Conservation (phyloP, 2,113 vertebrate genomes). For the Thamnophis sirtalis region DNA sequence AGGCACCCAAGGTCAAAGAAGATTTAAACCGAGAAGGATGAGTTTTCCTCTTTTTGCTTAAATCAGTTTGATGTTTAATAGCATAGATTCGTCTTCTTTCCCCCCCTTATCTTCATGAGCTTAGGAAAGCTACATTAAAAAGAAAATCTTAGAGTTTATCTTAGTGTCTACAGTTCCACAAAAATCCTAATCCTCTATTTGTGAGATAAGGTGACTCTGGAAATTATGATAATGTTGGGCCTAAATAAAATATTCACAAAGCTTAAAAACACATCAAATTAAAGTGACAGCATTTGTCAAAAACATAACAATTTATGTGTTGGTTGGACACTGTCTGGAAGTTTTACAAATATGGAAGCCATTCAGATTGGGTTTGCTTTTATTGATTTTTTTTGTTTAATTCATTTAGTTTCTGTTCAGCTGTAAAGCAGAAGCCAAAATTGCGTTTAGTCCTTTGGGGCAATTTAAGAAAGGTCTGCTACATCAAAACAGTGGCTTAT, state of each 20-base stretch:
- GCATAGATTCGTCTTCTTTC: constrained; percentile 4
- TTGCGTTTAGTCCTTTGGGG: background rate
- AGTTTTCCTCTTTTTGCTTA: constrained; percentile 8
- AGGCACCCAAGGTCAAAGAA: constrained; percentile 1
- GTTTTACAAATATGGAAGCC: background rate
- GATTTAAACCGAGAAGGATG: constrained; percentile 11
- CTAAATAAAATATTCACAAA: background rate
- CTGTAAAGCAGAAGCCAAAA: constrained; percentile 16
- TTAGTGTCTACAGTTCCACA: constrained; percentile 21
- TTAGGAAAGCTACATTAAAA: constrained; percentile 4
- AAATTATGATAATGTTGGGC: constrained; percentile 1
- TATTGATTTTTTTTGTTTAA: background rate
- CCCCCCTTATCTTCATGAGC: constrained; percentile 11
- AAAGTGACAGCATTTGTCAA: background rate
- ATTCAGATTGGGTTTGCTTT: background rate
- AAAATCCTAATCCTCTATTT: constrained; percentile 1
- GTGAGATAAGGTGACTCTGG: background rate
- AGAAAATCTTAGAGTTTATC: constrained; percentile 16
- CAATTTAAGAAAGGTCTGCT: background rate
- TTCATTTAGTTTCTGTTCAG: constrained; percentile 26
- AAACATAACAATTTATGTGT: background rate
- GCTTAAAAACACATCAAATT: background rate
- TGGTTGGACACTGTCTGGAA: constrained; percentile 1
- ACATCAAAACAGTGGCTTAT: background rate
- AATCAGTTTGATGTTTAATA: constrained; percentile 8